Evolutionary conservation across 2,797 vertebrate genomes (phyloP).

Genomic region (Aulostomus chinensis): DNA sequence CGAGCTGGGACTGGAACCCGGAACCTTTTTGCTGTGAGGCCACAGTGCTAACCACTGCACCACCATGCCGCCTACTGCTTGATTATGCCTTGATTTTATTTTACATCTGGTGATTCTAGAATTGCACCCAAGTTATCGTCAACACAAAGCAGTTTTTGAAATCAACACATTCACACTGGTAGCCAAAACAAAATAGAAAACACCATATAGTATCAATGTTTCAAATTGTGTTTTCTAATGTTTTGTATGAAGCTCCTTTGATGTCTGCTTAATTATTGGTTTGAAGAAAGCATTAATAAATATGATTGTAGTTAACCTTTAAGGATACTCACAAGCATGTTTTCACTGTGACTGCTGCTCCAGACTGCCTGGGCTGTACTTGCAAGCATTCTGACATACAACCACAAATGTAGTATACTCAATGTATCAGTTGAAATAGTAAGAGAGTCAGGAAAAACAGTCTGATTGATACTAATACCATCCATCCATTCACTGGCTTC

Average conservation of each 20-base stretch:
- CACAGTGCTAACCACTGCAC: too few relatives aligned
- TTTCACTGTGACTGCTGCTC: conserved; percentile 65
- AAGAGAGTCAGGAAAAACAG: conserved; percentile 21
- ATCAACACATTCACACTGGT: conserved; percentile 45
- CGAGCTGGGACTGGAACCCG: too few relatives aligned
- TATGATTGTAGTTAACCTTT: conserved; percentile 70
- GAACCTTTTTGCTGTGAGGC: too few relatives aligned
- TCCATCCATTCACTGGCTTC: not conserved
- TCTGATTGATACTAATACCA: conserved; percentile 30
- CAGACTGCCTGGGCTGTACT: conserved; percentile 39
- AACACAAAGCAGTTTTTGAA: conserved; percentile 49
- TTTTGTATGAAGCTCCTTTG: conserved; percentile 38
- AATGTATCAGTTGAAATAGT: conserved; percentile 26
- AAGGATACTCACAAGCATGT: conserved; percentile 57
- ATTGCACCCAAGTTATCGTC: conserved; percentile 48
- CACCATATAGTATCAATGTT: conserved; percentile 33
- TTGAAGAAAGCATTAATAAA: conserved; percentile 72
- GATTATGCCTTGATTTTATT: conserved; percentile 40
- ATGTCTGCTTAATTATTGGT: conserved; percentile 70
- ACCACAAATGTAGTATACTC: conserved; percentile 48
- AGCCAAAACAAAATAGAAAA: conserved; percentile 50
- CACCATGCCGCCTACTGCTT: too few relatives aligned
- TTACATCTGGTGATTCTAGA: conserved; percentile 43
- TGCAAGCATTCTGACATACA: conserved; percentile 52
- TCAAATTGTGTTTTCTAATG: too few relatives aligned